Conservation (phyloP, 2,113 vertebrate species). For the Puntigrus tetrazona region DNA sequence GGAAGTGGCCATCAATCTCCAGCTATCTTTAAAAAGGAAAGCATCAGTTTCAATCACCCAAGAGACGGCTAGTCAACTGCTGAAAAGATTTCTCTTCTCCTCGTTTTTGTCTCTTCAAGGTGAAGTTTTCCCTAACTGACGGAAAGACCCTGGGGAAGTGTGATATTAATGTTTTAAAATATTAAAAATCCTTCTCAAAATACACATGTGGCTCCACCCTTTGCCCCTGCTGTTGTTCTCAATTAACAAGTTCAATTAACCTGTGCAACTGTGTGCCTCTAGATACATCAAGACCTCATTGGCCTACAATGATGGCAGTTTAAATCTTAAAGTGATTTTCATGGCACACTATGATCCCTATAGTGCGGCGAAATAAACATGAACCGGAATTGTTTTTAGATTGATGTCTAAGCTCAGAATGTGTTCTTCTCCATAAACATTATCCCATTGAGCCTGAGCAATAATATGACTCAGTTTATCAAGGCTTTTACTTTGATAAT, state of each 20-base stretch:
- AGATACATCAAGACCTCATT: conserved; percentile 33
- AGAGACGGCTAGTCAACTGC: conserved; percentile 68
- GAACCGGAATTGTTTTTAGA: conserved; percentile 6
- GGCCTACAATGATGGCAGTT: conserved; percentile 24
- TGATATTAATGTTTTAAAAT: conserved; percentile 77
- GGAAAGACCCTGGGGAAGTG: conserved; percentile 59
- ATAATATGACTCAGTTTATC: conserved; percentile 51
- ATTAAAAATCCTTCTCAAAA: conserved; percentile 77
- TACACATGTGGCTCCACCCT: conserved; percentile 66
- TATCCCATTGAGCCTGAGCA: conserved; percentile 37
- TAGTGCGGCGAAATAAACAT: conserved; percentile 21
- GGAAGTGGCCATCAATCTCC: conserved; percentile 78
- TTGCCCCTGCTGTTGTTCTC: conserved; percentile 73
- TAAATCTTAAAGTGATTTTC: neutral
- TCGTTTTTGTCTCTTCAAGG: conserved; percentile 68
- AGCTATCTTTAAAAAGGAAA: conserved; percentile 77
- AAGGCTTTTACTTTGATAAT: conserved; percentile 10
- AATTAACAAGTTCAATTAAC: conserved; percentile 81
- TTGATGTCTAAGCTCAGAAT: neutral
- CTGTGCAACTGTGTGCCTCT: conserved; percentile 68
- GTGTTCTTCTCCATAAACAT: conserved; percentile 6
- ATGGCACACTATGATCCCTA: neutral
- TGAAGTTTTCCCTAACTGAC: conserved; percentile 64
- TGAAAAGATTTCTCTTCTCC: conserved; percentile 61
- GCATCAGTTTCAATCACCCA: conserved; percentile 77